Conservation (phyloP, 2,888 invertebrate species). For the Parapristionchus giblindavisi region DNA sequence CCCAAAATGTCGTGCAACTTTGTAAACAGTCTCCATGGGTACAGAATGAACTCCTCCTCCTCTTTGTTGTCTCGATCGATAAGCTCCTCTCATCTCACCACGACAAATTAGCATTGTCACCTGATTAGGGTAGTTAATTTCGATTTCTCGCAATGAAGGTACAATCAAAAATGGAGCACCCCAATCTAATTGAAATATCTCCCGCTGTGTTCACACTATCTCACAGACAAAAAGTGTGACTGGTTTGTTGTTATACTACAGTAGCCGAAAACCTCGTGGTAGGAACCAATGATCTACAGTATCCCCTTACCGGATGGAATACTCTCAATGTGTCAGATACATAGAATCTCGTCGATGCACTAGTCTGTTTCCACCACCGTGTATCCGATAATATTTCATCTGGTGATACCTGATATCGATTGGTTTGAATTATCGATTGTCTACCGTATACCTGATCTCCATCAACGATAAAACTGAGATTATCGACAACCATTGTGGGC, state of each 20-base stretch:
- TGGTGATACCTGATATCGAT: constrained; percentile 35
- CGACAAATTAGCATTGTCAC: constrained; percentile 56
- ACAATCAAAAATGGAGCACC: too few relatives aligned
- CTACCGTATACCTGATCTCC: constrained; percentile 46
- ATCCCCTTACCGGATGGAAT: constrained; percentile 56
- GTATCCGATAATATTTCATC: constrained; percentile 36
- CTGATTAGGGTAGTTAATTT: constrained; percentile 43
- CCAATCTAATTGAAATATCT: too few relatives aligned
- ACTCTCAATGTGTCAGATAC: constrained; percentile 59
- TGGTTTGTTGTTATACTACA: too few relatives aligned
- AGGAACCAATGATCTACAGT: too few relatives aligned
- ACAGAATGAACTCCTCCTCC: constrained; percentile 49
- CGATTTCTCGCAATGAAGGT: too few relatives aligned
- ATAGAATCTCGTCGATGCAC: constrained; percentile 60
- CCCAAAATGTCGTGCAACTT: constrained; percentile 37
- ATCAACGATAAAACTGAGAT: constrained; percentile 62
- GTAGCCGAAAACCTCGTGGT: too few relatives aligned
- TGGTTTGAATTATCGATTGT: too few relatives aligned
- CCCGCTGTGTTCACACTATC: too few relatives aligned
- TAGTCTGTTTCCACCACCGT: constrained; percentile 66
- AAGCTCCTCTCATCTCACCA: constrained; percentile 57
- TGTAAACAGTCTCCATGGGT: constrained; percentile 43
- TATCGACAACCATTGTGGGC: constrained; percentile 59
- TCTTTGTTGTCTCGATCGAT: constrained; percentile 41
- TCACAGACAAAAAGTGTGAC: too few relatives aligned